These are phyloP conservation scores for Lasioglossum zephyrum DNA, from an alignment of 2,888 invertebrate genomes.

Conservation along the genomic window DNA sequence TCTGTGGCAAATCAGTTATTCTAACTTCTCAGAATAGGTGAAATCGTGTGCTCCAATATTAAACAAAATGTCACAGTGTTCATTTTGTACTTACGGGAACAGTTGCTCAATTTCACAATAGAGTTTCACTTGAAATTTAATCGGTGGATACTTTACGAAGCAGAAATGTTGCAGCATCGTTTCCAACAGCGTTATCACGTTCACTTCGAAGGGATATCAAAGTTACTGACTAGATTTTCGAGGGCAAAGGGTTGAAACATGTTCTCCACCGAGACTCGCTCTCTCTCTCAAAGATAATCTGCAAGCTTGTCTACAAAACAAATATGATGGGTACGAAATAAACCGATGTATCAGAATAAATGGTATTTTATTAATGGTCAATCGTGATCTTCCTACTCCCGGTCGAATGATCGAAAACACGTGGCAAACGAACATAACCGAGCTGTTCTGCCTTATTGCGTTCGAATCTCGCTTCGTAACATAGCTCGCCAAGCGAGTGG, in stretches of 20 bases:
- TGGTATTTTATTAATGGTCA: slow-evolving; percentile 77
- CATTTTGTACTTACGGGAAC: background rate
- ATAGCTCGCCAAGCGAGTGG: slow-evolving; percentile 10
- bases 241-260: background rate
- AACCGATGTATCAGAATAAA: slow-evolving; percentile 78
- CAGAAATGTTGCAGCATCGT: background rate
- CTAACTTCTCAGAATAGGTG: too few species aligned
- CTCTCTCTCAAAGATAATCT: background rate
- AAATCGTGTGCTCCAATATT: too few species aligned
- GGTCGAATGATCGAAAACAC: slow-evolving; percentile 44
- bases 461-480: slow-evolving; percentile 3
- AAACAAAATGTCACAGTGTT: too few species aligned
- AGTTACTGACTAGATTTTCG: background rate
- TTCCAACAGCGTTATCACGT: background rate
- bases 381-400: slow-evolving; percentile 64
- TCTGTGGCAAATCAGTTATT: too few species aligned
- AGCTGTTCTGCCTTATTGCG: slow-evolving; percentile 1
- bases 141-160: too few species aligned
- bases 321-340: slow-evolving; percentile 62
- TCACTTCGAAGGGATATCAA: background rate
- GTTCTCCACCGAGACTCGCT: background rate
- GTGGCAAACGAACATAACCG: slow-evolving; percentile 34
- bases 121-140: too few species aligned
- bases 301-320: slow-evolving; percentile 9
- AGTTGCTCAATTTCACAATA: too few species aligned